Conservation (phyloP, 2,888 invertebrate species). For the Chymomyza fuscimana region DNA sequence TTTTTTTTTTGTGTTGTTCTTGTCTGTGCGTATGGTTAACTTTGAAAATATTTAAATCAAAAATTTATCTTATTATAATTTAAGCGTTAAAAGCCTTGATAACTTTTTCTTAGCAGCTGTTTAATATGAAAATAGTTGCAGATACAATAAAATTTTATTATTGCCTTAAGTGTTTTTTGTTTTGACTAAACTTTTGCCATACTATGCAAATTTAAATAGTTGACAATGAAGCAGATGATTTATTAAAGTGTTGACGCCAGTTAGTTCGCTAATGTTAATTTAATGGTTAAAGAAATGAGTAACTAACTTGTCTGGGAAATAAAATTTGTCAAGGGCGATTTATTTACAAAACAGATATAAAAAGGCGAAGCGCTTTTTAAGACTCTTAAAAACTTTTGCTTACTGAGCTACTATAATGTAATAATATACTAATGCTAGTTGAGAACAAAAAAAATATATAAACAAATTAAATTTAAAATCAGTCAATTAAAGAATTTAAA, state of each 20-base stretch:
- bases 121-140: slow-evolving; percentile 26
- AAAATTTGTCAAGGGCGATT: too few species aligned
- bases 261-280: background rate
- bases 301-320: background rate
- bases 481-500: too few species aligned
- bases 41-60: slow-evolving; percentile 32
- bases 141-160: background rate
- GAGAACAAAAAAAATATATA: too few species aligned
- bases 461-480: too few species aligned
- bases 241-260: background rate
- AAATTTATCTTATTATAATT: slow-evolving; percentile 43
- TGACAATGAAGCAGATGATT: background rate
- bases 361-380: too few species aligned
- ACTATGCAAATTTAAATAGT: background rate
- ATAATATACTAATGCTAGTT: too few species aligned
- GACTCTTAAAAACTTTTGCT: too few species aligned
- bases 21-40: background rate
- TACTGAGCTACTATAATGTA: too few species aligned
- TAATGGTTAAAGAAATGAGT: background rate
- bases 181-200: background rate
- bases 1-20: too few species aligned
- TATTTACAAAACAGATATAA: too few species aligned
- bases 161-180: background rate
- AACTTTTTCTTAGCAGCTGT: slow-evolving; percentile 29
- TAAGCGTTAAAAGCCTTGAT: slow-evolving; percentile 5